A percentile compares a stretch with the other conserved stretches of the same genome.
Evolutionary conservation across 2,888 invertebrate species (phyloP).

Genomic region (Eupithecia dodoneata): DNA sequence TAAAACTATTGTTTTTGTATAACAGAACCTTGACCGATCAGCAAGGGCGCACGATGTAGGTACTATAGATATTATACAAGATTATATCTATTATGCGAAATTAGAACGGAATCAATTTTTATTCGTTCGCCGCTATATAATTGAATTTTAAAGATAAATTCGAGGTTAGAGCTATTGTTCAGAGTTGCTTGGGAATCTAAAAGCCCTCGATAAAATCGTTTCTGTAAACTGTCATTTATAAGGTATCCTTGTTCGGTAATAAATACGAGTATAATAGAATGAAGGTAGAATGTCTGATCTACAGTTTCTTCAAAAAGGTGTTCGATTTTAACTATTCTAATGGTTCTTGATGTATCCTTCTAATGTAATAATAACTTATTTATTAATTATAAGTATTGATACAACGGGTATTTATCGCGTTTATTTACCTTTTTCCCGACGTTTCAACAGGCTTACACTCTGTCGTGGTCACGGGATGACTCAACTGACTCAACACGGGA

Average conservation of each 20-base stretch:
- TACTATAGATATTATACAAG: constrained; percentile 33
- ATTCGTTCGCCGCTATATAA: constrained; percentile 33
- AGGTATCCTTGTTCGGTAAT: neutral
- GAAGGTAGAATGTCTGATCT: no score
- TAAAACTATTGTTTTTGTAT: constrained; percentile 25
- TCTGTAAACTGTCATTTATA: neutral
- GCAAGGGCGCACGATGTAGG: constrained; percentile 42
- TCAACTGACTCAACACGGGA: no score
- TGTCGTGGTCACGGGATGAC: no score
- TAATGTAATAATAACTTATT: no score
- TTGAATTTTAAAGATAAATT: constrained; percentile 31
- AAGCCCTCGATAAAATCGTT: neutral
- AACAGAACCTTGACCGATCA: constrained; percentile 38
- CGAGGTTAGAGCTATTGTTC: constrained; percentile 25
- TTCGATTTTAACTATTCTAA: no score
- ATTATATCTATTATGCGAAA: constrained; percentile 39
- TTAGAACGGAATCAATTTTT: constrained; percentile 44
- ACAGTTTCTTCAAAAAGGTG: no score
- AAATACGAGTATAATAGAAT: no score
- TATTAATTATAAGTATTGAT: no score
- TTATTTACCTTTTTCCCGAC: no score
- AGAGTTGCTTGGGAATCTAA: neutral
- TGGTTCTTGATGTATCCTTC: no score
- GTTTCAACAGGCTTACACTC: no score
- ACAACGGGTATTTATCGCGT: no score